Evolutionary conservation across 92 coral and sea anemone species (phyloP), one percentile per base, ranked within the genome.

Genomic region (Umimayanthus kanabou): DNA sequence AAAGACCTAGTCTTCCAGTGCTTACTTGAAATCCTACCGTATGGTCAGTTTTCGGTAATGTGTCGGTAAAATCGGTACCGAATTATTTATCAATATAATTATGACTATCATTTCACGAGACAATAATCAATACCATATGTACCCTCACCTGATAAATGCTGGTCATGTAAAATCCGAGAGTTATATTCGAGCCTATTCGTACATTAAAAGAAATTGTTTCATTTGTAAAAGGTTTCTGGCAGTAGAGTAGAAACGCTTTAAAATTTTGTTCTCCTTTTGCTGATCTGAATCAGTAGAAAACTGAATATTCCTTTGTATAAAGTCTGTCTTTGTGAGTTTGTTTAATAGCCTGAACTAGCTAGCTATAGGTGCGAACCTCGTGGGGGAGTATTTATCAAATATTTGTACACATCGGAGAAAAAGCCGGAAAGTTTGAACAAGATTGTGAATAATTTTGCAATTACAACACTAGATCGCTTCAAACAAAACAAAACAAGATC

Each of bases 371-470:
- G 53, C 30, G 79, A 75, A 75, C 79, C 47, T 75, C 79, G 79
- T 75, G 79, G 79, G 79, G 16, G 79, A 22, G 79, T 37, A 75
- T 75, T 75, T 39, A 53, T 16, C 49, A 75, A 75, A 40, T 75
- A 75, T 75, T 75, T 75, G 47, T 75, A 75, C 47, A 75, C 40
- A 73, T 33, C 8, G 45, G 40, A 30, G n/a, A 73, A 29, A 73
- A 22, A 73, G 77, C 39, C 79, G 79, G 79, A 39, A 75, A 37
- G 79, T 75, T 75, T 75, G 79, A 75, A 75, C 79, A 75, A 18
- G 50, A n/a, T 75, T 39, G 79, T 74, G 79, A 75, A 75, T 75
- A 75, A 37, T 75, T 75, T 61, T 20, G 4, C 26, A 61, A 61
- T 20, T 61, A 20, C 26, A 75, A 75, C 26, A 43, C 26, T 7